These are phyloP conservation scores for Polydrusus tereticollis DNA, from an alignment of 2,888 invertebrate species.

Conservation along the genomic window DNA sequence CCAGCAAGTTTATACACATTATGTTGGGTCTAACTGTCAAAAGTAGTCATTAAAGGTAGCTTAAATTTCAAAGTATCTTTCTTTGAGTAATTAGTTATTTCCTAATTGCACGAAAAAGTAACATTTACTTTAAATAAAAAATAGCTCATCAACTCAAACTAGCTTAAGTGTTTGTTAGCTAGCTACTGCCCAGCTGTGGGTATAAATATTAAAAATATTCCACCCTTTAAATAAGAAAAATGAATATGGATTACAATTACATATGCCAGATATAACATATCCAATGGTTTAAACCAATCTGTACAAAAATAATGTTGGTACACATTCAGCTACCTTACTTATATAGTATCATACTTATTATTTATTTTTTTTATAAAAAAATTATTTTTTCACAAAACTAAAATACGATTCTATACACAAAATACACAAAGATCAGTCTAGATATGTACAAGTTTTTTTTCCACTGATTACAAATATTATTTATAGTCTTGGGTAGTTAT, in stretches of 20 bases:
- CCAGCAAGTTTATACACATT: too few relatives aligned
- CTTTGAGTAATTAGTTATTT: too few relatives aligned
- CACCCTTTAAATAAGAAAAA: neutral
- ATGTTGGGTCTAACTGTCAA: too few relatives aligned
- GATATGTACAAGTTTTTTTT: slow-evolving; percentile 60
- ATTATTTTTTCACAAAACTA: slow-evolving; percentile 50
- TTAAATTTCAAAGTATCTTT: too few relatives aligned
- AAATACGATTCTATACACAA: slow-evolving; percentile 57
- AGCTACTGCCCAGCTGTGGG: too few relatives aligned
- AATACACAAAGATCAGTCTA: slow-evolving; percentile 62
- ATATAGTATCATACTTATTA: slow-evolving; percentile 25
- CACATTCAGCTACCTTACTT: slow-evolving; percentile 45
- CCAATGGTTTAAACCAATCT: slow-evolving; percentile 18
- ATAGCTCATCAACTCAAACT: too few relatives aligned
- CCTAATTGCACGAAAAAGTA: too few relatives aligned
- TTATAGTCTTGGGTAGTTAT: slow-evolving; percentile 47
- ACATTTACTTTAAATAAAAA: too few relatives aligned
- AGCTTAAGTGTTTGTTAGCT: too few relatives aligned
- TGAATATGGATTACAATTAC: neutral
- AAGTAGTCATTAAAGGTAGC: too few relatives aligned
- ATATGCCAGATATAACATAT: slow-evolving; percentile 3
- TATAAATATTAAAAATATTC: too few relatives aligned
- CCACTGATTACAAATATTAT: slow-evolving; percentile 51
- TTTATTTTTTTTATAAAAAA: slow-evolving; percentile 48
- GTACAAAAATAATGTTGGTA: slow-evolving; percentile 42